These are phyloP conservation scores for Haplochromis vanheusdeni DNA, from an alignment of 2,113 vertebrate genomes.

Conservation along the genomic window DNA sequence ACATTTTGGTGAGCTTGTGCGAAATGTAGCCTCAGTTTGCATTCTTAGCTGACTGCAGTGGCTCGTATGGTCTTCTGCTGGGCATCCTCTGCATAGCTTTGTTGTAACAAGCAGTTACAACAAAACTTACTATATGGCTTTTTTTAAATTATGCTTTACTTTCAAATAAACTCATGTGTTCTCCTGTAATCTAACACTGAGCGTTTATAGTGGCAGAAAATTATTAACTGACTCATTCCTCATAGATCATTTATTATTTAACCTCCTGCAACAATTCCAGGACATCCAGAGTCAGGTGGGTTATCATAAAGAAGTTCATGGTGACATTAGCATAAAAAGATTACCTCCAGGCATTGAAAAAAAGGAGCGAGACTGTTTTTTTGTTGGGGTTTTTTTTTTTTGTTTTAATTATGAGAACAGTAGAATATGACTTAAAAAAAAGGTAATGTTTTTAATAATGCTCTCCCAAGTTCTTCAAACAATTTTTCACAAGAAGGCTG, in stretches of 20 bases:
- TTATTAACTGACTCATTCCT: not conserved
- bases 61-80: not conserved
- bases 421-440: rapidly evolving
- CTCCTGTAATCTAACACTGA: not conserved
- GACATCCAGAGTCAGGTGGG: rapidly evolving
- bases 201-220: not conserved
- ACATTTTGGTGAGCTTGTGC: not conserved
- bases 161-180: not conserved
- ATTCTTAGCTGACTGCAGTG: not conserved
- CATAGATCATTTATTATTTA: not conserved
- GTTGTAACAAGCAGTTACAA: not conserved
- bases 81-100: not conserved
- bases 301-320: not conserved
- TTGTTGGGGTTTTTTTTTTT: not conserved
- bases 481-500: rapidly evolving
- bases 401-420: not conserved
- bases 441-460: not conserved
- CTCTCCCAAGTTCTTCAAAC: not conserved
- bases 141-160: not conserved
- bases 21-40: not conserved
- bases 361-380: not conserved
- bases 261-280: not conserved
- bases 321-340: not conserved
- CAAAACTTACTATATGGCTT: not conserved
- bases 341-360: not conserved